phyloP scores from a whole-genome alignment of 92 coral and sea anemone genomes.

The Isaurus tuberculatus region DNA sequence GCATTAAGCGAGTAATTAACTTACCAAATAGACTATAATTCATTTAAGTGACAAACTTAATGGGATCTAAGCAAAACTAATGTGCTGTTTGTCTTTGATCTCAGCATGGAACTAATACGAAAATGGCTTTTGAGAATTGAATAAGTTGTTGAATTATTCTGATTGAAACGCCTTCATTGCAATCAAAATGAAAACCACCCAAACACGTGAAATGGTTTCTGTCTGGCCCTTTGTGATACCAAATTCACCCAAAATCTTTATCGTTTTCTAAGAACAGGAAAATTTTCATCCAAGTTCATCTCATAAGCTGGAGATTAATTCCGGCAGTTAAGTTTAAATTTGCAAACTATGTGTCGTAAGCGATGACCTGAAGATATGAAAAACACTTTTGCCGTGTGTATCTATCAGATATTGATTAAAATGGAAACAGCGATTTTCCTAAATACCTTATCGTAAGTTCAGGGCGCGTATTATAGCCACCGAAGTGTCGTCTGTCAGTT shows the following conservation, averaged over 20 bases:
- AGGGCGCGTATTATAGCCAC: conserved; percentile 19
- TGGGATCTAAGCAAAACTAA: conserved; percentile 39
- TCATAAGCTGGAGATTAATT: conserved; percentile 15
- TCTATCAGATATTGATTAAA: conserved; percentile 32
- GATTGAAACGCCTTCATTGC: conserved; percentile 41
- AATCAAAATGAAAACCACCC: conserved; percentile 26
- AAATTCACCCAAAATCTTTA: neutral
- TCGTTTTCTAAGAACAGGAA: neutral
- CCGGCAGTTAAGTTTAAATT: conserved; percentile 38
- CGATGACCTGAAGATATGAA: conserved; percentile 42
- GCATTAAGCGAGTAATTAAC: conserved; percentile 27
- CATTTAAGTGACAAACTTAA: conserved; percentile 37
- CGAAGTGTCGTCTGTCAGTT: conserved; percentile 46
- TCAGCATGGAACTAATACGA: conserved; percentile 48
- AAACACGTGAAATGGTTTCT: conserved; percentile 2
- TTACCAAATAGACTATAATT: conserved; percentile 29
- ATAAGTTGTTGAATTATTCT: conserved; percentile 41
- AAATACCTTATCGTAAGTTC: conserved; percentile 36
- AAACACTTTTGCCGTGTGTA: conserved; percentile 10
- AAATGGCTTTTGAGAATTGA: conserved; percentile 43
- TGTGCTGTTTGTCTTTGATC: conserved; percentile 46
- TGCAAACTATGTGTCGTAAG: conserved; percentile 11
- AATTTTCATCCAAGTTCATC: neutral
- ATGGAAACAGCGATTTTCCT: conserved; percentile 16
- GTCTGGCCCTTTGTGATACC: conserved; percentile 14